phyloP scores from a whole-genome alignment of 2,888 invertebrate genomes.

The Orchesella flavescens region DNA sequence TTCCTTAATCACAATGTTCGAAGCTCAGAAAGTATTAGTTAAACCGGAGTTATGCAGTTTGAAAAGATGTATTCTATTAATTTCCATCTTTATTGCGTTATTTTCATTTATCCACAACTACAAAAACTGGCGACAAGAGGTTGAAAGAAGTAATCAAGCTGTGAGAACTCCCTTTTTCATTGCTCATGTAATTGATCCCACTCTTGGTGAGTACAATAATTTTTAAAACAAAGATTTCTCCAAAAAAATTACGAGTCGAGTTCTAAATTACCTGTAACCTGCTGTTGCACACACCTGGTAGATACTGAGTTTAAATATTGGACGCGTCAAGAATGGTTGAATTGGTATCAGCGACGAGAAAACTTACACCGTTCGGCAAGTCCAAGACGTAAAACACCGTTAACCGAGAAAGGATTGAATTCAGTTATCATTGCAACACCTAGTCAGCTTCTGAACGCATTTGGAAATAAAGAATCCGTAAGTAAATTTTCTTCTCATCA shows the following conservation, averaged over 20 bases:
- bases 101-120: neutral
- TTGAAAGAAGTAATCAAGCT: neutral
- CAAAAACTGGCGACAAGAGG: neutral
- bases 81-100: conserved; percentile 3
- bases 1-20: no score
- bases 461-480: conserved; percentile 35
- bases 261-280: no score
- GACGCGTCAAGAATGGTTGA: conserved; percentile 35
- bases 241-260: no score
- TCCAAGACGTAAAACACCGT: neutral
- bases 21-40: no score
- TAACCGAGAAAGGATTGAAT: conserved; percentile 39
- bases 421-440: conserved; percentile 47
- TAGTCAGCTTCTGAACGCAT: conserved; percentile 33
- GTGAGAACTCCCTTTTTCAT: conserved; percentile 25
- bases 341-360: conserved; percentile 33
- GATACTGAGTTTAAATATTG: conserved; percentile 20
- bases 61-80: no score
- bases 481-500: neutral
- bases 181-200: conserved; percentile 34
- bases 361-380: neutral
- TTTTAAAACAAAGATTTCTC: neutral
- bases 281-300: neutral
- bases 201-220: conserved; percentile 12
- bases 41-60: no score